Base-by-base conservation (phyloP, 2,113 vertebrate genomes). In the Morone saxatilis region DNA sequence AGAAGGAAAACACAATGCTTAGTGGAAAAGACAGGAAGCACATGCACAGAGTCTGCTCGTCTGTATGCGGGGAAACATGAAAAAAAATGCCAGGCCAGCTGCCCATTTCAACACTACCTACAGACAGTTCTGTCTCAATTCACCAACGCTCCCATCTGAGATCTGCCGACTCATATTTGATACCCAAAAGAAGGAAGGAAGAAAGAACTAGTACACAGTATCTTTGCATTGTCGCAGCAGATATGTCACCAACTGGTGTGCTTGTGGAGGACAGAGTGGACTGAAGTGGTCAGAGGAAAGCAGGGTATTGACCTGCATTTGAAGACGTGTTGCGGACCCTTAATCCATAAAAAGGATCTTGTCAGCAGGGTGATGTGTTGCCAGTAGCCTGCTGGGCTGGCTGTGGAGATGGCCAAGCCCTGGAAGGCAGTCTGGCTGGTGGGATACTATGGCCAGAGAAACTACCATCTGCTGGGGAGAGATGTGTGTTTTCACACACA, bases 381-480 rank as follows among this genome's bases (percentile, higher is more conserved):
- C 93, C 94, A 94, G 89, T 68, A 76, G 89, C 91, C 91, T 91
- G 91, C 93, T 90, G 93, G 85, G 88, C 82, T 76, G 76, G 76
- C 85, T 89, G 81, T 81, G 76, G 88, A 90, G 81, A 87, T 66
- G 88, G 94, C 91, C 90, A 93, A 92, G 84, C 45, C 84, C 88
- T 90, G 92, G 89, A 92, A 93, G 90, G 90, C 90, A 89, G 90
- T 87, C 81, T 90, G 90, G 92, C 91, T 92, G 92, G 91, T 92
- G 83, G 92, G 86, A 91, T 89, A 91, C 88, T 83, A 80, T 90
- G 94, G 84, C 83, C 85, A 89, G 92, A 89, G 89, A 93, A 91
- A 70, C 91, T 81, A 89, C 94, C 95, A 95, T 95, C 95, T 96
- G 95, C 93, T 92, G 89, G 84, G 87, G 86, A 88, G 82, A 81